Percentiles rank a stretch among this genome's conserved stretches.
Conservation (phyloP, 2,888 invertebrate genomes). For the Nomada ferruginata region DNA sequence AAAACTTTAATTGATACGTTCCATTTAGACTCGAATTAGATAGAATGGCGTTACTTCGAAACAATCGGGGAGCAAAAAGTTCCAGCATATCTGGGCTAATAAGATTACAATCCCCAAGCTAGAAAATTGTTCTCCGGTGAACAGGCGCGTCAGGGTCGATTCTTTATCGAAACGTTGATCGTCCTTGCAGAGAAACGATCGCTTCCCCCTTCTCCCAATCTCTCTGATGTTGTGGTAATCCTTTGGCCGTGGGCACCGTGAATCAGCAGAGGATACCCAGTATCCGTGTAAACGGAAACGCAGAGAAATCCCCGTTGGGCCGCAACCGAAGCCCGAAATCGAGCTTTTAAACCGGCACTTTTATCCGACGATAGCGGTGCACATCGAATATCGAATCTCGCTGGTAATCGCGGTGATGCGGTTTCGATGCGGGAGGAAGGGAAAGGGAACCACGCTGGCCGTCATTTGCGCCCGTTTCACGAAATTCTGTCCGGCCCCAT, state of each 20-base stretch:
- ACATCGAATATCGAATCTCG: conserved; percentile 30
- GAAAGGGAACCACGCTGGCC: conserved; percentile 7
- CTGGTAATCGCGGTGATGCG: conserved; percentile 46
- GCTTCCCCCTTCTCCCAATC: not conserved
- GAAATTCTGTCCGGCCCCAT: conserved; percentile 31
- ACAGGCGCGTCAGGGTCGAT: not conserved
- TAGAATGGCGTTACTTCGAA: too few species aligned
- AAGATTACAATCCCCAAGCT: not conserved
- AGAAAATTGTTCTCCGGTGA: not conserved
- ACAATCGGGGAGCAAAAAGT: too few species aligned
- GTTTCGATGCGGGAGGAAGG: conserved; percentile 20
- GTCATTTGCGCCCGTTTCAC: conserved; percentile 31
- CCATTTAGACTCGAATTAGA: too few species aligned
- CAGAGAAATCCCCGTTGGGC: conserved; percentile 40
- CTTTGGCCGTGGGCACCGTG: conserved; percentile 44
- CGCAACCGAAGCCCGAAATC: conserved; percentile 24
- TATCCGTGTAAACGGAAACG: conserved; percentile 47
- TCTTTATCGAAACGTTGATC: conserved; percentile 13
- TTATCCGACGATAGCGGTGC: conserved; percentile 28
- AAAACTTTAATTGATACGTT: too few species aligned
- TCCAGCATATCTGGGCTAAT: too few species aligned
- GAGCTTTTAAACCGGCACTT: conserved; percentile 51
- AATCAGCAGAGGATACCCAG: conserved; percentile 40
- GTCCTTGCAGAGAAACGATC: not conserved
- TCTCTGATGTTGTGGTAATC: conserved; percentile 40